A percentile compares a stretch with the other conserved stretches of the same genome.
These are phyloP conservation scores for Catocala sponsa DNA, from an alignment of 2,888 invertebrate genomes.

Conservation along the genomic window DNA sequence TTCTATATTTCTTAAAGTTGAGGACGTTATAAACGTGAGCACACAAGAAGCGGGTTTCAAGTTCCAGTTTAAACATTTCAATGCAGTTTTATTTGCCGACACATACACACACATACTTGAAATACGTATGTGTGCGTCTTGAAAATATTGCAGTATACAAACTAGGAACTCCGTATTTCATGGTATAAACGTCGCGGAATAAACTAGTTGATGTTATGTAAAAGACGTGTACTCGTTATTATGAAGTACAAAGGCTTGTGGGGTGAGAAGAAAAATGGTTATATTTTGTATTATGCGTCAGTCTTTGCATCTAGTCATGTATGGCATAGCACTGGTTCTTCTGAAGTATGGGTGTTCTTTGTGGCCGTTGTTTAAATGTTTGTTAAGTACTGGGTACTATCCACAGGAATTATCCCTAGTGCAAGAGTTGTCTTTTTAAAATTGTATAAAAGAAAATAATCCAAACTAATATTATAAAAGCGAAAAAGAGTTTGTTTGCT, in stretches of 20 bases:
- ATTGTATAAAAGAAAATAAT: too few relatives aligned
- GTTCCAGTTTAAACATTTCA: conserved; percentile 45
- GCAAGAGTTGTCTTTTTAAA: too few relatives aligned
- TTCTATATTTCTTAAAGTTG: conserved; percentile 25
- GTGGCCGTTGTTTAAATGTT: too few relatives aligned
- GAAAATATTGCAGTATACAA: conserved; percentile 29
- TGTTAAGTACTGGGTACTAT: too few relatives aligned
- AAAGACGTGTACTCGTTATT: conserved; percentile 3
- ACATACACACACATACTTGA: conserved; percentile 15
- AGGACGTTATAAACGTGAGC: conserved; percentile 31
- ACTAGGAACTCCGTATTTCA: conserved; percentile 14
- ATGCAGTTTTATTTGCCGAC: conserved; percentile 43
- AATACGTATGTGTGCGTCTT: conserved; percentile 11
- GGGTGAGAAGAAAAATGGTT: too few relatives aligned
- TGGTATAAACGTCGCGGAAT: conserved; percentile 25
- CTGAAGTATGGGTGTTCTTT: too few relatives aligned
- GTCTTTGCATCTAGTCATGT: too few relatives aligned
- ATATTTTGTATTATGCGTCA: too few relatives aligned
- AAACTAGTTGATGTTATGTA: conserved; percentile 21
- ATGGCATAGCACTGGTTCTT: too few relatives aligned
- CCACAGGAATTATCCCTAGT: too few relatives aligned
- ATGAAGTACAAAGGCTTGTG: not conserved
- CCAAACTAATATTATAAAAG: too few relatives aligned
- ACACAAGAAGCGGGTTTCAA: conserved; percentile 32
- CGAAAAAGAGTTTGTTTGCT: too few relatives aligned